These are phyloP conservation scores for Drosophila leontia DNA, from an alignment of 1,140 invertebrate species.

Conservation along the genomic window DNA sequence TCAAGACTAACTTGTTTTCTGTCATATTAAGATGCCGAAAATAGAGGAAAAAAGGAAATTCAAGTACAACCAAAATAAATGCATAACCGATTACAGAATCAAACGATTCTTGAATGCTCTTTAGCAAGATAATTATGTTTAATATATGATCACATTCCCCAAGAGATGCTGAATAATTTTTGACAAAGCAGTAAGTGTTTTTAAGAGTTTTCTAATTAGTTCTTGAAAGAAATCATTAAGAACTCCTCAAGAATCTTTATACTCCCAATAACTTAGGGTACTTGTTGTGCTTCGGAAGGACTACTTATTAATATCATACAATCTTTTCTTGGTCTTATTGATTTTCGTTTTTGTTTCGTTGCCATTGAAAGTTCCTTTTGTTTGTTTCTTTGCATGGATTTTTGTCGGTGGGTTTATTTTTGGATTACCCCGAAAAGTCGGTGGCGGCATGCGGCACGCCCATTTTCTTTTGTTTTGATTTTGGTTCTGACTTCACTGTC, in stretches of 20 bases:
- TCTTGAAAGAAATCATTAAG: background rate
- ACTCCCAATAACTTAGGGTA: constrained; percentile 5
- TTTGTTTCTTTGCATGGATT: constrained; percentile 29
- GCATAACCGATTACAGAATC: rapidly evolving
- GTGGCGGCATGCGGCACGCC: constrained; percentile 42
- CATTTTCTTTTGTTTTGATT: constrained; percentile 55
- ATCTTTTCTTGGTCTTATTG: constrained; percentile 58
- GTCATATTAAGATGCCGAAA: constrained; percentile 24
- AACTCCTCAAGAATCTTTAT: no score
- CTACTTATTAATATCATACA: constrained; percentile 52
- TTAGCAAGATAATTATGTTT: background rate
- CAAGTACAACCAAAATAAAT: constrained; percentile 6
- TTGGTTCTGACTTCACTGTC: constrained; percentile 31
- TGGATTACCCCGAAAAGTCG: constrained; percentile 55
- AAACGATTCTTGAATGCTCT: background rate
- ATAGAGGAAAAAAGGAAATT: background rate
- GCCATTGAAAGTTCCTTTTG: constrained; percentile 69
- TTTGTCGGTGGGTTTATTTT: constrained; percentile 55
- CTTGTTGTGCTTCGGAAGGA: constrained; percentile 6
- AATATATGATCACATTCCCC: rapidly evolving
- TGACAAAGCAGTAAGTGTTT: rapidly evolving
- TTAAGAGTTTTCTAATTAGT: background rate
- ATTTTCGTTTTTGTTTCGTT: constrained; percentile 54
- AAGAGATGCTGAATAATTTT: background rate
- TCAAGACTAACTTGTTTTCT: constrained; percentile 10